These are phyloP conservation scores for Marisa cornuarietis DNA, from an alignment of 1,140 invertebrate species.

Conservation along the genomic window DNA sequence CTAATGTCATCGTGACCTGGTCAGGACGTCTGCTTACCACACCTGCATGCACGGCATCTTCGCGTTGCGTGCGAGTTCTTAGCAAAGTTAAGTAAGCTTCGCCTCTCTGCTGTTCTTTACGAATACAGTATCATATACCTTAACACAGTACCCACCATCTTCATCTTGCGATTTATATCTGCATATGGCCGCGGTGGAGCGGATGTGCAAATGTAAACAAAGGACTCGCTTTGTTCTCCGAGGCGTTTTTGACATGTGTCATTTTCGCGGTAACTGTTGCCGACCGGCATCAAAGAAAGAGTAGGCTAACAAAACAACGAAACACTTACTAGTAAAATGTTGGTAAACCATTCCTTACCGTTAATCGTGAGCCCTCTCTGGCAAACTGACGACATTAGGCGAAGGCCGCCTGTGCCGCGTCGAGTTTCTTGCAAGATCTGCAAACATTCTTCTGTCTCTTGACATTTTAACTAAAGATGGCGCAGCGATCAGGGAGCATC, in stretches of 20 bases:
- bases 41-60: conserved; percentile 8
- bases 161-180: not conserved
- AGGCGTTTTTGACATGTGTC: conserved; percentile 14
- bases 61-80: not conserved
- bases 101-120: not conserved
- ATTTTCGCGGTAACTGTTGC: conserved; percentile 20
- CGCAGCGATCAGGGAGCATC: conserved; percentile 29
- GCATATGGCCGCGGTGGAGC: conserved; percentile 18
- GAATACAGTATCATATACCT: not conserved
- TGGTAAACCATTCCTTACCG: not conserved
- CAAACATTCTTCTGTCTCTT: conserved; percentile 30
- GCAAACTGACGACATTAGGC: conserved; percentile 21
- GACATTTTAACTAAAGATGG: conserved; percentile 27
- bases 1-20: conserved; percentile 20
- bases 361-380: not conserved
- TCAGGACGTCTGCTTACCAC: conserved; percentile 12
- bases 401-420: conserved; percentile 14
- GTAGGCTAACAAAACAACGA: not conserved
- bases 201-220: conserved; percentile 28
- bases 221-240: conserved; percentile 20
- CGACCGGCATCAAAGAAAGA: conserved; percentile 13
- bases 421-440: conserved; percentile 27
- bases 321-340: not conserved
- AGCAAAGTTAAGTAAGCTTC: not conserved
- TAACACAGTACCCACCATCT: not conserved